Conservation (phyloP, 2,797 vertebrate species). For the Eulemur albifrons region DNA sequence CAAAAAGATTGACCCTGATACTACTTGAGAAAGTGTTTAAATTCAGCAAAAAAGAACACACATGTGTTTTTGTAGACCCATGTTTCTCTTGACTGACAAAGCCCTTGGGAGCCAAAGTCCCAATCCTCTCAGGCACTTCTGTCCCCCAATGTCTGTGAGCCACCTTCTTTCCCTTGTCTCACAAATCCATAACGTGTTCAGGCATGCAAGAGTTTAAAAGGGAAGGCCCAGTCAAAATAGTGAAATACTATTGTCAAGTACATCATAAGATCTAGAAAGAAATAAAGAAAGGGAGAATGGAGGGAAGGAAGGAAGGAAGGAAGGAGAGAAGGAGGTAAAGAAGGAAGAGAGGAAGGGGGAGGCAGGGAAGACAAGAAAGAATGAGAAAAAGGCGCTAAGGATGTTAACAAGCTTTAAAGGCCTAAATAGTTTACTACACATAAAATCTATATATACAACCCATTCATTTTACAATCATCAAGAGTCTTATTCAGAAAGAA, state of each 20-base stretch:
- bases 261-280: neutral
- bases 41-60: neutral
- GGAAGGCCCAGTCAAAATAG: neutral
- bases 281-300: neutral
- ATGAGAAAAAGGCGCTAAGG: neutral
- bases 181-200: neutral
- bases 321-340: rapidly evolving
- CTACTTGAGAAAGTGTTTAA: slow-evolving; percentile 42
- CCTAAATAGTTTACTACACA: slow-evolving; percentile 60
- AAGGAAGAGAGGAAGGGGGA: too few species aligned
- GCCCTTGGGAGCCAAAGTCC: neutral
- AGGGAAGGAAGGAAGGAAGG: neutral
- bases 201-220: neutral
- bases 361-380: neutral
- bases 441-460: slow-evolving; percentile 53
- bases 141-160: neutral
- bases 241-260: neutral
- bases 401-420: neutral
- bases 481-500: slow-evolving; percentile 41
- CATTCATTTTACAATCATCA: slow-evolving; percentile 58
- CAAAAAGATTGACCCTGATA: neutral
- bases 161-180: neutral
- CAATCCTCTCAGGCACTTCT: neutral
- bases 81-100: neutral
- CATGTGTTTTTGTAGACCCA: neutral